phyloP scores from a whole-genome alignment of 1,140 invertebrate genomes.

The Drusus annulatus region DNA sequence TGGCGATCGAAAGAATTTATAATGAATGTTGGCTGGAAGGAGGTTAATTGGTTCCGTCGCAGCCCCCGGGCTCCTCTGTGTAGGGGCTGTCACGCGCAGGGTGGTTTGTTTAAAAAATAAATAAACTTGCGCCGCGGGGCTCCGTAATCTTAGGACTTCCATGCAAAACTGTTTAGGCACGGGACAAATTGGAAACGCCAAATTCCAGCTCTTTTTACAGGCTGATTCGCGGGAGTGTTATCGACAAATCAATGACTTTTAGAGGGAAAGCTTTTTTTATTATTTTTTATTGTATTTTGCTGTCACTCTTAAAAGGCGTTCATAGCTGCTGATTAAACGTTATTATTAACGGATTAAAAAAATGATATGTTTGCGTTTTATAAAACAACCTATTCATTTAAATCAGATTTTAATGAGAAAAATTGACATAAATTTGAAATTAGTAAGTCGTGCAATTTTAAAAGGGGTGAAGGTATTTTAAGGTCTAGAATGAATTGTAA shows the following conservation, averaged over 20 bases:
- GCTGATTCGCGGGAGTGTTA: constrained; percentile 29
- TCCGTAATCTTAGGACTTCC: constrained; percentile 22
- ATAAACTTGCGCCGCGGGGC: constrained; percentile 40
- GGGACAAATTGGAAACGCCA: constrained; percentile 34
- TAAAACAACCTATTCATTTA: too few species aligned
- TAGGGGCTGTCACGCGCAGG: constrained; percentile 32
- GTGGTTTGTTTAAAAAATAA: constrained; percentile 42
- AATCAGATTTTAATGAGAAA: too few species aligned
- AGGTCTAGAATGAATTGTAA: too few species aligned
- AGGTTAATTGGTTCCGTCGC: constrained; percentile 55
- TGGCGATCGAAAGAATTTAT: constrained; percentile 57
- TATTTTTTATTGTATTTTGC: too few species aligned
- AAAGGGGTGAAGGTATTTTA: too few species aligned
- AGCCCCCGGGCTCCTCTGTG: constrained; percentile 53
- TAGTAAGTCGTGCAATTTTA: too few species aligned
- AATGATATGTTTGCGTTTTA: too few species aligned
- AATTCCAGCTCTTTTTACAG: constrained; percentile 3
- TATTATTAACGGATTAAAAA: too few species aligned
- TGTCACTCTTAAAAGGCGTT: too few species aligned
- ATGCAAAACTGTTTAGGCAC: constrained; percentile 22
- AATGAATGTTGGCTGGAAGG: constrained; percentile 49
- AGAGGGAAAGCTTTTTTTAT: constrained; percentile 3
- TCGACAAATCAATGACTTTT: constrained; percentile 30
- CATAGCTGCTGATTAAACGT: too few species aligned
- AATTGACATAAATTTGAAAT: too few species aligned